These are phyloP conservation scores for Ametastegia equiseti DNA, from an alignment of 2,888 invertebrate species.

Conservation along the genomic window DNA sequence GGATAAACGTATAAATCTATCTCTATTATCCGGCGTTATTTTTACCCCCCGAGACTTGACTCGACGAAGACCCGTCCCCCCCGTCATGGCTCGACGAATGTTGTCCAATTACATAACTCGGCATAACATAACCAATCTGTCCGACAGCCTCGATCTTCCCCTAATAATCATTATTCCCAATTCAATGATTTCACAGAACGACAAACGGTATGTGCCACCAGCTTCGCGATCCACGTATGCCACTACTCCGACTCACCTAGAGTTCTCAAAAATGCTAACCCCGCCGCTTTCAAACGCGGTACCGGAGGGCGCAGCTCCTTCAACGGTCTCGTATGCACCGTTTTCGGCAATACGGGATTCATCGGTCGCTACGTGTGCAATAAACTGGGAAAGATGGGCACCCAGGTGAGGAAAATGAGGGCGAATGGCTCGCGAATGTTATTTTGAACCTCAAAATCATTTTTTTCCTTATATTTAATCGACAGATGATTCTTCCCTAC, in stretches of 20 bases:
- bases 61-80: not conserved
- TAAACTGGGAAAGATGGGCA: slow-evolving; percentile 91
- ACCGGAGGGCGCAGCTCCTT: slow-evolving; percentile 97
- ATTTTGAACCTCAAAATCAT: not conserved
- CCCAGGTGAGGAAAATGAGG: slow-evolving; percentile 77
- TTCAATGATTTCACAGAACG: slow-evolving; percentile 57
- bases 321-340: slow-evolving; percentile 98
- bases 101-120: slow-evolving; percentile 54
- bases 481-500: slow-evolving; percentile 93
- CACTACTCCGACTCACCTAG: slow-evolving; percentile 62
- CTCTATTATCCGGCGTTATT: not conserved
- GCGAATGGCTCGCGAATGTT: too few species aligned
- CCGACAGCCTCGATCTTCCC: not conserved
- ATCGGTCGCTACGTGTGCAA: slow-evolving; percentile 93
- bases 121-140: slow-evolving; percentile 21
- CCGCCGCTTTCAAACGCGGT: slow-evolving; percentile 85
- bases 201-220: slow-evolving; percentile 57
- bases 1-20: not conserved
- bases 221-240: slow-evolving; percentile 60
- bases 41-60: not conserved
- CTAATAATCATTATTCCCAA: too few species aligned
- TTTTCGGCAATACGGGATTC: slow-evolving; percentile 95
- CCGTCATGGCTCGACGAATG: not conserved
- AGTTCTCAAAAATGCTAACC: slow-evolving; percentile 67
- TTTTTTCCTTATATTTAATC: slow-evolving; percentile 62